Evolutionary conservation across 2,888 invertebrate genomes (phyloP), one percentile per base, ranked within the genome.

Genomic region (Protophormia terraenovae): DNA sequence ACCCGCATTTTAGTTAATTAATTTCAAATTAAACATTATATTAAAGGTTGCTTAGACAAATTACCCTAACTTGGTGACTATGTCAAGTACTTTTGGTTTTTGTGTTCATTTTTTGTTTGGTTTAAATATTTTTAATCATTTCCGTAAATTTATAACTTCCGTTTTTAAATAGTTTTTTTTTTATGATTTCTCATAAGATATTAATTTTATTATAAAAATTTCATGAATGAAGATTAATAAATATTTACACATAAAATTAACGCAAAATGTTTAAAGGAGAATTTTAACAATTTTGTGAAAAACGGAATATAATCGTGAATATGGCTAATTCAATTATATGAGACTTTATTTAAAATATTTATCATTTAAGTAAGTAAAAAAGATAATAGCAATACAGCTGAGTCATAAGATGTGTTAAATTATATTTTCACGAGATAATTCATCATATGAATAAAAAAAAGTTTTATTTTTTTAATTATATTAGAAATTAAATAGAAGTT

Each of bases 1-100:
- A 69, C 67, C 67, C 67, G 67, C 67, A 69, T 69, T 50, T 22
- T 16, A 7, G 14, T 16, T 7, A 16, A 47, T 32, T 35, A 32
- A 2, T 67, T 50, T 35, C 32, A 35, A n/a, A 27, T 53, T 16
- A 19, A 16, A 29, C 22, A 16, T 29, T 16, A 0, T 24, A 3
- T 53, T 27, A 24, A 29, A 58, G 16, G 6, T 16, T 47, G 19
- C 2, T 45, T 45, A 29, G 16, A 47, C 45, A 45, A 62, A 38
- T 38, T 62, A 16, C 1, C 4, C 4, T 38, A 38, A 38, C 14
- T 38, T 60, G 35, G 1, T 53, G 22, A 62, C 19, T 38, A 24
- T 66, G 24, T 45, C 24, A 64, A 45, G 24, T 64, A 24, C n/a
- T 62, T 38, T n/a, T 27, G 0, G 14, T 45, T 7, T 58, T n/a